Percentiles rank a stretch among this genome's conserved stretches.
Evolutionary conservation across 1,140 invertebrate genomes (phyloP).

Genomic region (Caerostris darwini): DNA sequence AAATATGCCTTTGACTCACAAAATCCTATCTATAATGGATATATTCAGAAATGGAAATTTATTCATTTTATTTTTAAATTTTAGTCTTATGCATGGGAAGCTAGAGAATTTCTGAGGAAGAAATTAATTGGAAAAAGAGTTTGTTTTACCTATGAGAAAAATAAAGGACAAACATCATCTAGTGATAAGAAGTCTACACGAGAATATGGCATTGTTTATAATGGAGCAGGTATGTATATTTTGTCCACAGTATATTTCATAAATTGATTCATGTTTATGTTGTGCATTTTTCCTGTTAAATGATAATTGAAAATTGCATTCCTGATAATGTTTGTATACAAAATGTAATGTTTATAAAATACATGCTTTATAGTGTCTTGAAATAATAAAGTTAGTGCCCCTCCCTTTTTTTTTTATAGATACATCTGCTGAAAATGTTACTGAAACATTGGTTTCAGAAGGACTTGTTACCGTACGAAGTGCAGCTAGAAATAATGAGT

Average conservation of each 20-base stretch:
- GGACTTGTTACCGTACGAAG: conserved; percentile 92
- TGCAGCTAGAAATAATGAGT: conserved; percentile 87
- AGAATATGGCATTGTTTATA: conserved; percentile 93
- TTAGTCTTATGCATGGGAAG: conserved; percentile 96
- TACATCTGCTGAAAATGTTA: conserved; percentile 90
- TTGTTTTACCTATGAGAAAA: conserved; percentile 66
- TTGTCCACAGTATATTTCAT: not conserved
- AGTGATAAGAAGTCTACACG: conserved; percentile 87
- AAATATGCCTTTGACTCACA: too few relatives aligned
- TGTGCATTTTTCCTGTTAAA: too few relatives aligned
- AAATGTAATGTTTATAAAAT: too few relatives aligned
- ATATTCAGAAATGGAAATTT: not conserved
- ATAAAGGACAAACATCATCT: not conserved
- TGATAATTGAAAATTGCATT: too few relatives aligned
- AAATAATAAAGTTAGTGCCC: too few relatives aligned
- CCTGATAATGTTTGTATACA: too few relatives aligned
- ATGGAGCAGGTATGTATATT: conserved; percentile 83
- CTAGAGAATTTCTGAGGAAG: conserved; percentile 97
- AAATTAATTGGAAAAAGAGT: conserved; percentile 97
- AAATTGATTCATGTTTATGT: too few relatives aligned
- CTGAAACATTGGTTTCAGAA: conserved; percentile 92
- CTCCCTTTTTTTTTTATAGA: conserved; percentile 83
- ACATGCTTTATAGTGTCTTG: too few relatives aligned
- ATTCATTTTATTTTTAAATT: not conserved
- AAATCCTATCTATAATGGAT: too few relatives aligned